Percentiles rank a stretch among this genome's conserved stretches.
These are phyloP conservation scores for Stylophora pistillata DNA, from an alignment of 64 coral and sea anemone species.

Conservation along the genomic window DNA sequence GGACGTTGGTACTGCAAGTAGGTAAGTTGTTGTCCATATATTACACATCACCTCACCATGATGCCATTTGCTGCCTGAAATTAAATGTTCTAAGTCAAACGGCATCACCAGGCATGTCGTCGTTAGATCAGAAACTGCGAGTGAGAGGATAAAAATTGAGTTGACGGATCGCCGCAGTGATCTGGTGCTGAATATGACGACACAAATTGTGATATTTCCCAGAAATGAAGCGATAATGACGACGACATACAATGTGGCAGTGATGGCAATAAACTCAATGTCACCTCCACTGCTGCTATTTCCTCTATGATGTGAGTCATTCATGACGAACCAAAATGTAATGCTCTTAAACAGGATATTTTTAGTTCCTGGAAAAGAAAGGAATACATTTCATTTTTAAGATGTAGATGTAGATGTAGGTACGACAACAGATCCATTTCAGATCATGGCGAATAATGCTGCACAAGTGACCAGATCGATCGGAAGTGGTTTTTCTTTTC, in stretches of 20 bases:
- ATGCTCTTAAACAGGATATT: neutral
- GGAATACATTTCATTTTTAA: neutral
- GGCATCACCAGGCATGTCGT: slow-evolving; percentile 13
- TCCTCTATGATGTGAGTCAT: neutral
- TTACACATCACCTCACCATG: slow-evolving; percentile 42
- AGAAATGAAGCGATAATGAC: neutral
- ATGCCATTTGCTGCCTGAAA: slow-evolving; percentile 8
- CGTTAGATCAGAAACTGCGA: slow-evolving; percentile 26
- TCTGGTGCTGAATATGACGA: slow-evolving; percentile 2
- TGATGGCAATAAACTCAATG: neutral
- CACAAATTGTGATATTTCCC: neutral
- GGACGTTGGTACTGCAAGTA: slow-evolving; percentile 16
- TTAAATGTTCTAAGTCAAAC: slow-evolving; percentile 16
- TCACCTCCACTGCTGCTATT: neutral
- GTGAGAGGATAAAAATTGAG: slow-evolving; percentile 3
- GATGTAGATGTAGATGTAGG: neutral
- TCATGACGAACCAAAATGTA: neutral
- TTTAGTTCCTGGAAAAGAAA: neutral
- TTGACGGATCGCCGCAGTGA: neutral
- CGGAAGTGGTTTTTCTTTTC: too few relatives aligned
- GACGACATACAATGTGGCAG: neutral
- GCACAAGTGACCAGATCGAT: too few relatives aligned
- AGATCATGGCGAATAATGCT: too few relatives aligned
- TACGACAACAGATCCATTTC: too few relatives aligned
- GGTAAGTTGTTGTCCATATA: slow-evolving; percentile 14